These are phyloP conservation scores for Zoanthus solanderi DNA, from an alignment of 92 coral and sea anemone genomes.

Conservation along the genomic window DNA sequence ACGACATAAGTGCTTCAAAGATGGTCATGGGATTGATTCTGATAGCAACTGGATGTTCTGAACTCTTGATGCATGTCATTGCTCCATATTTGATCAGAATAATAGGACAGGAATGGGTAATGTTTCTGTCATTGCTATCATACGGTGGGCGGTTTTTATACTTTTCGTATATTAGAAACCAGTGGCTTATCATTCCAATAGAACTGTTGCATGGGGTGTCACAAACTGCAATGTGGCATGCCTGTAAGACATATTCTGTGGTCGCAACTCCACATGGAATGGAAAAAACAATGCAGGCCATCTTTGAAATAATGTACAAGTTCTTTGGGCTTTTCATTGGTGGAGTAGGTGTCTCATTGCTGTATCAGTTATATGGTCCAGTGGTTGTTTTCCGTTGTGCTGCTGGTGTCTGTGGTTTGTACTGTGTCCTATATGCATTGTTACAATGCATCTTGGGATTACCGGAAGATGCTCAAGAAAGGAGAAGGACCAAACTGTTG, in stretches of 20 bases:
- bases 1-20: slow-evolving; percentile 84
- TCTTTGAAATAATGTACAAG: slow-evolving; percentile 80
- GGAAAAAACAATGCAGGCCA: slow-evolving; percentile 85
- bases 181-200: slow-evolving; percentile 81
- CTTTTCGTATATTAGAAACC: slow-evolving; percentile 81
- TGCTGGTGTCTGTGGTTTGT: slow-evolving; percentile 92
- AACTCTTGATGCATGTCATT: slow-evolving; percentile 74
- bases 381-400: slow-evolving; percentile 89
- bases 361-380: slow-evolving; percentile 92
- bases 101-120: slow-evolving; percentile 85
- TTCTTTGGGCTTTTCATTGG: slow-evolving; percentile 93
- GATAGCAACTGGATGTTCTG: slow-evolving; percentile 75
- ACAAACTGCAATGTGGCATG: slow-evolving; percentile 80
- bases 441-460: slow-evolving; percentile 82
- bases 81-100: slow-evolving; percentile 77
- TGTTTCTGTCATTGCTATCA: slow-evolving; percentile 76
- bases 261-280: slow-evolving; percentile 85
- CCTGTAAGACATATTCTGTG: slow-evolving; percentile 83
- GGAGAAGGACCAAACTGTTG: slow-evolving; percentile 63
- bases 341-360: slow-evolving; percentile 79
- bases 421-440: slow-evolving; percentile 78
- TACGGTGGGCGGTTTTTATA: slow-evolving; percentile 86
- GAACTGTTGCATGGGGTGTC: slow-evolving; percentile 89
- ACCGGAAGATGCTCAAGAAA: slow-evolving; percentile 78
- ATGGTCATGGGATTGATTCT: slow-evolving; percentile 85